A percentile compares a stretch with the other conserved stretches of the same genome.
Conservation (phyloP, 2,113 vertebrate genomes). For the Oreochromis niloticus region DNA sequence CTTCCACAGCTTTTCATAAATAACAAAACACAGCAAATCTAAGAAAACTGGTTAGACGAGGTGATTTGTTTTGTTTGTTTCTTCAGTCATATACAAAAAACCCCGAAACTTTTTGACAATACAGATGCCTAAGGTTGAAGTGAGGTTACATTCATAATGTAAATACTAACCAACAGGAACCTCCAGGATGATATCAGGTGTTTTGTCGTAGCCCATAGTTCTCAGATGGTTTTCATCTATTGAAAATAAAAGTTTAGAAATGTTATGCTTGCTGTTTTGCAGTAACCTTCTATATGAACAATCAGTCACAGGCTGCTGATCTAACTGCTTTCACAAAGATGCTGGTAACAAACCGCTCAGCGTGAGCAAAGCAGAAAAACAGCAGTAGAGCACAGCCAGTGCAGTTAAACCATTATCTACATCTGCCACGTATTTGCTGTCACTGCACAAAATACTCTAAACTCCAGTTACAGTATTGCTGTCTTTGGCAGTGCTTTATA, state of each 20-base stretch:
- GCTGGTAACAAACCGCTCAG: slow-evolving; percentile 13
- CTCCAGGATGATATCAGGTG: slow-evolving; percentile 96
- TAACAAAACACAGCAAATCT: neutral
- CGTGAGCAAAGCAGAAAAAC: slow-evolving; percentile 11
- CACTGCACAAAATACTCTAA: slow-evolving; percentile 59
- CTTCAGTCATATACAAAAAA: neutral
- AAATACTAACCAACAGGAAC: slow-evolving; percentile 89
- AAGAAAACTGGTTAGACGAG: neutral
- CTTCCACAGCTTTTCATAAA: slow-evolving; percentile 84
- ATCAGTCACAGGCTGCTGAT: slow-evolving; percentile 10
- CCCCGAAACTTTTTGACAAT: neutral
- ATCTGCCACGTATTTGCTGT: slow-evolving; percentile 61
- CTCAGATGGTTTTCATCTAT: slow-evolving; percentile 97
- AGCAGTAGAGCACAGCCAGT: slow-evolving; percentile 20
- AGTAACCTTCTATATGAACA: neutral
- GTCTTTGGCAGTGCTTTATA: slow-evolving; percentile 54
- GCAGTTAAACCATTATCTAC: slow-evolving; percentile 45
- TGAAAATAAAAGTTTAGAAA: slow-evolving; percentile 33
- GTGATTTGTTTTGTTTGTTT: neutral
- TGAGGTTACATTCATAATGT: neutral
- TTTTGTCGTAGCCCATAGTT: slow-evolving; percentile 97
- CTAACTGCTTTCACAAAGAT: neutral
- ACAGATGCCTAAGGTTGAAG: neutral
- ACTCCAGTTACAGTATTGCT: slow-evolving; percentile 30
- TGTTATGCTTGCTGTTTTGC: neutral